phyloP scores from a whole-genome alignment of 2,113 vertebrate species.

The Phyllopteryx taeniolatus region DNA sequence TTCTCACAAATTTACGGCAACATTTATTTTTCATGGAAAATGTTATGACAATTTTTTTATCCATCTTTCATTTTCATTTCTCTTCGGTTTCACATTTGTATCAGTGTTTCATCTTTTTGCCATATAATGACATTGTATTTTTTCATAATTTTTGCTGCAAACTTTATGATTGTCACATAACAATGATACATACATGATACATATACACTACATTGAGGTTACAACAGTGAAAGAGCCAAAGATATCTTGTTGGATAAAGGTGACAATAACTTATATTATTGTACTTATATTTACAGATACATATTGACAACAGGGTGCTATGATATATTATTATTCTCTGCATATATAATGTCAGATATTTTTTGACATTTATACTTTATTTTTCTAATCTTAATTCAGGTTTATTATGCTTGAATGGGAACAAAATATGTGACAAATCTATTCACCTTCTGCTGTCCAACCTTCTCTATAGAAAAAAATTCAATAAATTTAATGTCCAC shows the following conservation, averaged over 20 bases:
- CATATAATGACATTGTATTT: not conserved
- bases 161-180: slow-evolving; percentile 10
- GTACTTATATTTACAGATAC: slow-evolving; percentile 5
- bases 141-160: slow-evolving; percentile 7
- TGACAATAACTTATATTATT: slow-evolving; percentile 6
- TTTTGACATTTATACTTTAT: slow-evolving; percentile 5
- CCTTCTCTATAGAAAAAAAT: not conserved
- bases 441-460: not conserved
- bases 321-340: slow-evolving; percentile 19
- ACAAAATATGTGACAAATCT: slow-evolving; percentile 30
- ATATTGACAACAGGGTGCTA: slow-evolving; percentile 36
- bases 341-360: slow-evolving; percentile 7
- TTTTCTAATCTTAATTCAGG: slow-evolving; percentile 4
- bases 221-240: slow-evolving; percentile 30
- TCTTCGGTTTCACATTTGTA: not conserved
- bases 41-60: slow-evolving; percentile 3
- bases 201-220: slow-evolving; percentile 25
- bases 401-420: slow-evolving; percentile 12
- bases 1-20: slow-evolving; percentile 19
- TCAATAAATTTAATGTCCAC: not conserved
- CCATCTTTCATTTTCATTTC: slow-evolving; percentile 5
- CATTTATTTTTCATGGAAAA: slow-evolving; percentile 30
- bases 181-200: not conserved
- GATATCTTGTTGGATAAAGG: slow-evolving; percentile 11
- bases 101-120: slow-evolving; percentile 4